Base-by-base conservation (phyloP, 2,888 invertebrate species). In the Hoplodrina ambigua region DNA sequence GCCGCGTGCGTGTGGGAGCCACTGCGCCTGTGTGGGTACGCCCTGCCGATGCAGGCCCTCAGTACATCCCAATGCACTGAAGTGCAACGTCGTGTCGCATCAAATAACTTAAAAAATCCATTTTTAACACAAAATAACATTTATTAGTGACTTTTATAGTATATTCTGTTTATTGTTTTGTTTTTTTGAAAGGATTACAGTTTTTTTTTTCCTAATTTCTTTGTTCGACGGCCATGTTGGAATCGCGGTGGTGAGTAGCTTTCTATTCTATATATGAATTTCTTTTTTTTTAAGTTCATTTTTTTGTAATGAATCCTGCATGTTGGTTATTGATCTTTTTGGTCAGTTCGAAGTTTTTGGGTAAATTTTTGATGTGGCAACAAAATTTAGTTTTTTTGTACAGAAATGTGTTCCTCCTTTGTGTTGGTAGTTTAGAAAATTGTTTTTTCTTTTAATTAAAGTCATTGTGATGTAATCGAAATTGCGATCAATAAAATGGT, bases 151-250 rank as follows among this genome's bases (percentile, higher is more conserved):
- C 8, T 19, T 58, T 44, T 17, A 33, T 37, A 46, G 20, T 49
- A 37, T 61, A 58, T 54, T 72, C 54, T 25, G 50, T 19, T 41
- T 46, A 55, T 7, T 17, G 64, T 79, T 73, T n/a, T 72, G 81
- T 80, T 80, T 75, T n/a, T 66, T 80, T 67, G 66, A 44, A 80
- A 83, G 84, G 81, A 80, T 87, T 72, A 66, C 85, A 84, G 83
- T 84, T 82, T 69, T 70, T 80, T 66, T 72, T 72, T 55, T 52
- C 71, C 55, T 65, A 78, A 73, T 79, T 84, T 83, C 90, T 91
- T 91, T 91, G 88, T 90, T 72, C 78, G 80, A 80, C 81, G 83
- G 92, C 92, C 92, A 92, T 92, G 61, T 92, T 91, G 89, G 87
- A 85, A 86, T 72, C 81, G 82, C 62, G 65, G 80, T 86, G 90